phyloP scores from a whole-genome alignment of 2,888 invertebrate species.

The Phragmatobia fuliginosa region DNA sequence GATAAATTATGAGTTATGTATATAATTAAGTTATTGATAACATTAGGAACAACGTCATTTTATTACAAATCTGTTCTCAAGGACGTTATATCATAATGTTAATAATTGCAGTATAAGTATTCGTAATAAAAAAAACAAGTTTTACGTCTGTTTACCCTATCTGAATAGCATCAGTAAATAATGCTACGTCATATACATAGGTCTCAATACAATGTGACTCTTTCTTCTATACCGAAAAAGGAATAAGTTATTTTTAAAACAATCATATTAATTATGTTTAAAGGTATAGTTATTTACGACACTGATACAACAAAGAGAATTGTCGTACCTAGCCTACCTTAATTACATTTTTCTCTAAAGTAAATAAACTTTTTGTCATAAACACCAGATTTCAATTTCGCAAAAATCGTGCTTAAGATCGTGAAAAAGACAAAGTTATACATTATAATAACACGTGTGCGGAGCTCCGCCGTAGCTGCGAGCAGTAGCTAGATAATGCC shows the following conservation, averaged over 20 bases:
- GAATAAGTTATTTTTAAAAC: background rate
- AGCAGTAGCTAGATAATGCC: too few species aligned
- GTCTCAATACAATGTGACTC: too few species aligned
- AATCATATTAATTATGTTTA: background rate
- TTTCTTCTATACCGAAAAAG: too few species aligned
- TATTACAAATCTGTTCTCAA: background rate
- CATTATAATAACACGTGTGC: too few species aligned
- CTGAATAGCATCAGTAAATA: background rate
- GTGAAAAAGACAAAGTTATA: too few species aligned
- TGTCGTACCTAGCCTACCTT: too few species aligned
- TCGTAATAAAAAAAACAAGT: background rate
- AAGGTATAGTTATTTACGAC: background rate
- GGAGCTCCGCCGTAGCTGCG: too few species aligned
- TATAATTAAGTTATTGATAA: conserved; percentile 15
- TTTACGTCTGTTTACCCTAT: conserved; percentile 2
- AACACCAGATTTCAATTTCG: too few species aligned
- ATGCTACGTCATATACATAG: too few species aligned
- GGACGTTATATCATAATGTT: background rate
- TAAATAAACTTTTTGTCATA: too few species aligned
- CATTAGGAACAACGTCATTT: background rate
- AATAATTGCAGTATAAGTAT: conserved; percentile 3
- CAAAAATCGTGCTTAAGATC: too few species aligned
- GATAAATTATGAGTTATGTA: conserved; percentile 13
- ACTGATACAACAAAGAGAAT: background rate
- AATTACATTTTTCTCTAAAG: too few species aligned